These are phyloP conservation scores for Drosophila elegans DNA, from an alignment of 1,140 invertebrate species.

Conservation along the genomic window DNA sequence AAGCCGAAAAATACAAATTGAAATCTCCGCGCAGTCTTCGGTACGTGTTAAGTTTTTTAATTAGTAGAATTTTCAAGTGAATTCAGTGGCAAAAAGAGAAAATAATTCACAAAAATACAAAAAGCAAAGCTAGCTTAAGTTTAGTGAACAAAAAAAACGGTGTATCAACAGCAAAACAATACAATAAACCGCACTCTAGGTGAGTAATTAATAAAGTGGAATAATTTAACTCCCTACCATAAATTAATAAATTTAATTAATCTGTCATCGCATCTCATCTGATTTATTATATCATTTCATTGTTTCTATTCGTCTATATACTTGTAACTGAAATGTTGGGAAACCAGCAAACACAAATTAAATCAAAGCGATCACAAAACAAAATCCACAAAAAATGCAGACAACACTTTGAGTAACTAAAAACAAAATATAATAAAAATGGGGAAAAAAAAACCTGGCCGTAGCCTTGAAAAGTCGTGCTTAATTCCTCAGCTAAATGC, in stretches of 20 bases:
- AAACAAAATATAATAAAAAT: conserved; percentile 45
- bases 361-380: conserved; percentile 63
- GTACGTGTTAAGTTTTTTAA: conserved; percentile 77
- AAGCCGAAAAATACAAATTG: conserved; percentile 29
- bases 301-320: conserved; percentile 18
- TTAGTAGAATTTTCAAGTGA: conserved; percentile 66
- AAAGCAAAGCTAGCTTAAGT: conserved; percentile 14
- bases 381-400: conserved; percentile 61
- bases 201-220: conserved; percentile 62
- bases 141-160: conserved; percentile 39
- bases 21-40: conserved; percentile 13
- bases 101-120: conserved; percentile 52
- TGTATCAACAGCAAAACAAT: conserved; percentile 11
- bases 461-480: conserved; percentile 77
- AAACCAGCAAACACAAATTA: conserved; percentile 59
- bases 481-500: conserved; percentile 79
- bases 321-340: conserved; percentile 42
- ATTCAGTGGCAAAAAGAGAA: conserved; percentile 48
- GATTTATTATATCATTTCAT: conserved; percentile 67
- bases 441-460: conserved; percentile 23
- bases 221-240: conserved; percentile 31
- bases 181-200: conserved; percentile 34
- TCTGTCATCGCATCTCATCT: conserved; percentile 35
- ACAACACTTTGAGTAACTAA: conserved; percentile 53
- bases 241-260: conserved; percentile 54